Conservation (phyloP, 2,113 vertebrate species). For the Acanthisitta chloris region DNA sequence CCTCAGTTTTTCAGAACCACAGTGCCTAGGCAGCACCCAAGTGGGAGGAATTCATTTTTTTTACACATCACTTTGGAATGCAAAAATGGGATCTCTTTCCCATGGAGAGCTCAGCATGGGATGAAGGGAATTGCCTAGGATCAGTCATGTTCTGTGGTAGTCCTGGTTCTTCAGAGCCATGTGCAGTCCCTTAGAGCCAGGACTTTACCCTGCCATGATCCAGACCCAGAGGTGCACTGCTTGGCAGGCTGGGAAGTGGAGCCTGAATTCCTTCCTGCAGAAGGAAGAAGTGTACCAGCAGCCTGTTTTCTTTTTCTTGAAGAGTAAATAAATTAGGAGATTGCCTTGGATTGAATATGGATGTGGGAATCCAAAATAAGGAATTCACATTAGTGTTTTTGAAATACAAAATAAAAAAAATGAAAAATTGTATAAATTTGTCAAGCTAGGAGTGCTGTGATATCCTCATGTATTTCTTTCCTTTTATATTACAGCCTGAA, state of each 20-base stretch:
- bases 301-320: not conserved
- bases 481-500: slow-evolving; percentile 83
- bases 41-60: not conserved
- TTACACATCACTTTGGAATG: not conserved
- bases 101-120: not conserved
- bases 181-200: not conserved
- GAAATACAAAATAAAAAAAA: not conserved
- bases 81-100: not conserved
- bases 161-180: not conserved
- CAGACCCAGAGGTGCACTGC: not conserved
- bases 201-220: rapidly evolving
- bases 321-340: not conserved
- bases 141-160: not conserved
- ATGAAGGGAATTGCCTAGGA: not conserved
- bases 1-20: not conserved
- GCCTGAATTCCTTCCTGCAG: not conserved
- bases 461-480: not conserved
- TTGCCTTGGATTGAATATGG: not conserved
- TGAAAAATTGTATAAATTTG: not conserved
- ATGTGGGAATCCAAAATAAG: not conserved
- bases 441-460: not conserved
- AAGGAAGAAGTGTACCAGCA: not conserved
- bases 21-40: not conserved
- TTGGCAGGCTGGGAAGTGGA: not conserved
- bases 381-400: not conserved